Evolutionary conservation across 2,888 invertebrate genomes (phyloP), one percentile per base, ranked within the genome.

Genomic region (Ptychoptera contaminata): DNA sequence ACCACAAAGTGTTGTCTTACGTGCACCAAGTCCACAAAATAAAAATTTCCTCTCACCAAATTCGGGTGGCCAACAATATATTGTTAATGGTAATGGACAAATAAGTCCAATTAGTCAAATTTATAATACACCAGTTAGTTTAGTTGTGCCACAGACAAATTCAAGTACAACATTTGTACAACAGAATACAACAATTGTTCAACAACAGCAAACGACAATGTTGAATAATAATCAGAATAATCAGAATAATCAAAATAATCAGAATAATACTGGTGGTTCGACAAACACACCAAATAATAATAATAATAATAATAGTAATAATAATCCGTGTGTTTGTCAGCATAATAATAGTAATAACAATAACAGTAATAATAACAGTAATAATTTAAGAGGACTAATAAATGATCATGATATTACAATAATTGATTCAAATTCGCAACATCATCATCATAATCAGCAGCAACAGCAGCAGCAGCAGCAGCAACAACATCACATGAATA

Each of bases 101-200:
- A 60, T 85, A 40, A 87, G 86, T 63, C 86, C 86, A 1, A 71
- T 87, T 40, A 58, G 63, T 2, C 66, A 65, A 49, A 58, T 66
- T 32, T 66, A 65, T 44, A 59, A 62, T 7, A 60, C 65, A 16
- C 62, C 64, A 16, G 62, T 66, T 58, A 63, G 66, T 2, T 51
- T 66, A 42, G 57, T 66, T 29, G 62, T 66, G 54, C 66, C 65
- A 6, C 50, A 51, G 36, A 58, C 61, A 8, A 62, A 61, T 46
- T 47, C 56, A 2, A 55, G 74, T 53, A 77, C 78, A 0, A 85
- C 86, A 0, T 85, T 78, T 55, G 82, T 86, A 2, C 86, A 85
- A 53, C 85, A 86, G 54, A 87, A 86, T 57, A 84, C 86, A 1
- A 85, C 86, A 1, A 85, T 87, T 54, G 82, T 84, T 2, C 83